Evolutionary conservation across 2,113 vertebrate species (phyloP).

Genomic region (Gobio gobio): DNA sequence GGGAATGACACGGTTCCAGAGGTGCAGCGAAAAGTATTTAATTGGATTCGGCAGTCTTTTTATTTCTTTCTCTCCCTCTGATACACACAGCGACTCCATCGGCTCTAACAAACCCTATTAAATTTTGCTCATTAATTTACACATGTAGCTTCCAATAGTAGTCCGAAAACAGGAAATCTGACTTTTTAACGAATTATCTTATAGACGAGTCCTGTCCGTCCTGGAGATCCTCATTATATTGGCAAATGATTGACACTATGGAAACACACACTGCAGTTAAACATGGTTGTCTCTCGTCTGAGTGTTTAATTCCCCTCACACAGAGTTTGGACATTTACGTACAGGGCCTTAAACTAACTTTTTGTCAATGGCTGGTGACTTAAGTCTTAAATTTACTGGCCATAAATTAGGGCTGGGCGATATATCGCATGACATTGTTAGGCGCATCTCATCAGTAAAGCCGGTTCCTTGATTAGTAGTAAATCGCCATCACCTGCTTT

Average conservation of each 20-base stretch:
- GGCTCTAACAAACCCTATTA: conserved; percentile 4
- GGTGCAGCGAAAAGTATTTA: conserved; percentile 64
- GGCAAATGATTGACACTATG: not conserved
- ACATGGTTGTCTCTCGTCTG: not conserved
- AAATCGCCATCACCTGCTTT: no score
- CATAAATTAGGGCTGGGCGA: no score
- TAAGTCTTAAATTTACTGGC: no score
- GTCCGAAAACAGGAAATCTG: not conserved
- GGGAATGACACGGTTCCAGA: conserved; percentile 62
- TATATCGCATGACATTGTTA: no score
- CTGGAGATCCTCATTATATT: not conserved
- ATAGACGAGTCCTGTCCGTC: not conserved
- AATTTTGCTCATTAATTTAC: conserved; percentile 26
- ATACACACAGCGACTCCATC: not conserved
- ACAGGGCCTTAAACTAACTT: no score
- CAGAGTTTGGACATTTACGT: not conserved
- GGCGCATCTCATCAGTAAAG: no score
- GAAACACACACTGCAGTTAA: not conserved
- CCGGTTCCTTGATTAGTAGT: no score
- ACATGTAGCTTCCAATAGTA: not conserved
- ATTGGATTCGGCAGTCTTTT: conserved; percentile 58
- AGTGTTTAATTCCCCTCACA: not conserved
- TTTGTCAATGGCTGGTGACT: no score
- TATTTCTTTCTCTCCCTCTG: conserved; percentile 7
- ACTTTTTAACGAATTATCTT: conserved; percentile 4